A percentile compares a stretch with the other conserved stretches of the same genome.
Conservation (phyloP, 2,797 vertebrate species). For the Cyprinodon diabolis region DNA sequence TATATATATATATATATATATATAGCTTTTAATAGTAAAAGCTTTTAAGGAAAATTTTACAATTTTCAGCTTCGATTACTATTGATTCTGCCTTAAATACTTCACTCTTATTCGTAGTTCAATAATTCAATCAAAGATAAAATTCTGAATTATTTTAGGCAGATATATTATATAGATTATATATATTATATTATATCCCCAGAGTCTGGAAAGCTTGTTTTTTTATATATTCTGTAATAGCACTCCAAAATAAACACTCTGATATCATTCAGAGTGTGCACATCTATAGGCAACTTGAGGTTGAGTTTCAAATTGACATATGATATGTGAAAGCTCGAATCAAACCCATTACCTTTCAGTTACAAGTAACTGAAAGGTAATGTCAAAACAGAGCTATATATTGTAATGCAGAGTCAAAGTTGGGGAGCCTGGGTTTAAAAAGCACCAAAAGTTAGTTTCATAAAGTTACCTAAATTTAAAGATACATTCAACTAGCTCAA, state of each 20-base stretch:
- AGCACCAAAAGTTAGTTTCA: not conserved
- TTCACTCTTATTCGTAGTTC: not conserved
- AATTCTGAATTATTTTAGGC: not conserved
- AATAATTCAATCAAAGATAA: not conserved
- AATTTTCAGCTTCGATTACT: not conserved
- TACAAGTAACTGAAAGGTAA: too few species aligned
- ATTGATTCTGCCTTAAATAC: not conserved
- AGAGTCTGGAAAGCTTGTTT: too few species aligned
- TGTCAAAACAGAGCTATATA: not conserved
- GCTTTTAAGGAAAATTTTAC: not conserved
- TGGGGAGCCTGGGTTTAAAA: not conserved
- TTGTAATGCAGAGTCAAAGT: not conserved
- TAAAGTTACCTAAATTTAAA: not conserved
- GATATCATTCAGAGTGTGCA: too few species aligned
- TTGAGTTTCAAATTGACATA: too few species aligned
- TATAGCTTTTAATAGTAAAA: too few species aligned
- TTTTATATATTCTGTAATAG: too few species aligned
- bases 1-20: too few species aligned
- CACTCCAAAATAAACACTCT: too few species aligned
- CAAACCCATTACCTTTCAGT: not conserved
- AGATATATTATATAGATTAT: not conserved
- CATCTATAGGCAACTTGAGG: too few species aligned
- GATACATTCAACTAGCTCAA: not conserved
- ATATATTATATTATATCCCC: not conserved
- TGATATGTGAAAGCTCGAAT: too few species aligned